phyloP scores from a whole-genome alignment of 2,888 invertebrate species.

The Heliconius cydno region DNA sequence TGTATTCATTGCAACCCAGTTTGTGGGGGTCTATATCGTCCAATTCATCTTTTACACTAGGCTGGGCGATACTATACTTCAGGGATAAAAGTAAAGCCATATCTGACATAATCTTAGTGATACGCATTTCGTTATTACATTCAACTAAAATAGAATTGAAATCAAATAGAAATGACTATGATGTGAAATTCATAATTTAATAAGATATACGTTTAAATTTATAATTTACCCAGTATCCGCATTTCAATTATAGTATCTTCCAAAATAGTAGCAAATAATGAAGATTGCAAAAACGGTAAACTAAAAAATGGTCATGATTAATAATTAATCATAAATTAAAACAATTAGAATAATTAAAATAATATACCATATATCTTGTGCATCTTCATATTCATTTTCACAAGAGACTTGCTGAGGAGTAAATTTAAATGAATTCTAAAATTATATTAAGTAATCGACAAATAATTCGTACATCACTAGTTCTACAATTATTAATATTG shows the following conservation, averaged over 20 bases:
- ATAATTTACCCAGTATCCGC: constrained; percentile 53
- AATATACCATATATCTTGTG: constrained; percentile 7
- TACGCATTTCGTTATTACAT: constrained; percentile 55
- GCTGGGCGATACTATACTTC: constrained; percentile 52
- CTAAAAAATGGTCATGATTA: constrained; percentile 42
- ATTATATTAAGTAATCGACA: background rate
- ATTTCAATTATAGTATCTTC: constrained; percentile 56
- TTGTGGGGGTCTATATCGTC: constrained; percentile 49
- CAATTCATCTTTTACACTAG: constrained; percentile 50
- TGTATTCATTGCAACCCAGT: constrained; percentile 51
- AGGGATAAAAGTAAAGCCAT: constrained; percentile 49
- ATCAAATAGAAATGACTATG: background rate
- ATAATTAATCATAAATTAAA: background rate
- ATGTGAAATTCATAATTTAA: background rate
- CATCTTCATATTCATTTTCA: constrained; percentile 3
- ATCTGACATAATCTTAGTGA: constrained; percentile 51
- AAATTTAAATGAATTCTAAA: background rate
- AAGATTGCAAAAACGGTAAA: constrained; percentile 51
- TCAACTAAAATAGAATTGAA: constrained; percentile 45
- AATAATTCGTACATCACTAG: background rate
- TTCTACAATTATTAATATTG: constrained; percentile 2
- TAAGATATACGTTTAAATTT: background rate
- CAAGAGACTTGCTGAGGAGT: background rate
- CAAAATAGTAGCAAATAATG: constrained; percentile 54
- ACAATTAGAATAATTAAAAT: background rate